Conservation (phyloP, 2,113 vertebrate species). For the Epinephelus fuscoguttatus region DNA sequence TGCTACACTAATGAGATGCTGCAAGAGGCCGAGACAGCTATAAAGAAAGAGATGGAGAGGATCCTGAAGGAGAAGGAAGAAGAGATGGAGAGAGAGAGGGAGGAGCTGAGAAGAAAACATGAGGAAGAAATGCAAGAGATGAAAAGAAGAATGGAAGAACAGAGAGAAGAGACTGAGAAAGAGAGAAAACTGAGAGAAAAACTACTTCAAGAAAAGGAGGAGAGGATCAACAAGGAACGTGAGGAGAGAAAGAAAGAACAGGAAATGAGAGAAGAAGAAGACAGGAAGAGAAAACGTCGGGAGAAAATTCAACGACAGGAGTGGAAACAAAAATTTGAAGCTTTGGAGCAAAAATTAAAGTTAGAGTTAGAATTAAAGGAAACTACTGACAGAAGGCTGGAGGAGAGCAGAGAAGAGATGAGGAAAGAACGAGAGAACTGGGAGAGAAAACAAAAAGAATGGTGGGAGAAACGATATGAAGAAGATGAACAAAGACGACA, state of each 20-base stretch:
- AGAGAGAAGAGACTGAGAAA: too few relatives aligned
- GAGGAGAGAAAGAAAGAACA: constrained; percentile 16
- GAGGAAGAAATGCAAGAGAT: too few relatives aligned
- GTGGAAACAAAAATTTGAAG: neutral
- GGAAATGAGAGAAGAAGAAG: constrained; percentile 20
- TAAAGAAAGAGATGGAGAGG: too few relatives aligned
- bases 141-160: too few relatives aligned
- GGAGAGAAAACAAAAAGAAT: neutral
- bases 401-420: neutral
- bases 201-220: too few relatives aligned
- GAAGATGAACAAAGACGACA: constrained; percentile 15
- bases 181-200: too few relatives aligned
- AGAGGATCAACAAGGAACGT: neutral
- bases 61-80: neutral
- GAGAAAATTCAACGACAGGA: neutral
- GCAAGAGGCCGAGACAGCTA: neutral
- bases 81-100: neutral
- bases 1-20: constrained; percentile 40
- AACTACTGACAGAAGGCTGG: too few relatives aligned
- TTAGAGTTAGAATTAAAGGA: neutral
- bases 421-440: constrained; percentile 1
- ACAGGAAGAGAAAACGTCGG: neutral
- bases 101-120: neutral
- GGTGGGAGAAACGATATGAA: neutral
- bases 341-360: neutral